Evolutionary conservation across 2,888 invertebrate species (phyloP), one percentile per base, ranked within the genome.

Genomic region (Cryptus viduatorius): DNA sequence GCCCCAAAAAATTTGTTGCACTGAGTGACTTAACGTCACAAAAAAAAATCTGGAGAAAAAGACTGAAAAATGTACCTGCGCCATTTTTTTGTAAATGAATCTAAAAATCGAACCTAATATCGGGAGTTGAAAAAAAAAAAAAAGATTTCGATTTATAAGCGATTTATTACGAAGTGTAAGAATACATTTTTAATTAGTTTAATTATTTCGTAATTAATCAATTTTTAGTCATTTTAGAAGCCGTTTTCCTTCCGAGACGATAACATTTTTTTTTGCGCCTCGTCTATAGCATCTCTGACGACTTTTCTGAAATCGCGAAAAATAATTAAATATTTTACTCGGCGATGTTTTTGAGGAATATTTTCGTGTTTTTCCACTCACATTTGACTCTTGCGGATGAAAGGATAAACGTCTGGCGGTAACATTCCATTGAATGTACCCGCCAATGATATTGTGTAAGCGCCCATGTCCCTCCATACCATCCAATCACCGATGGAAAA

Each of bases 401-500:
- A 90, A 46, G 93, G 93, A 83, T 92, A 90, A 46, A 94, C 90
- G 68, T 87, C 88, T 4, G 95, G 94, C 5, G 92, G 89, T 1
- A 93, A 91, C 86, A 95, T 95, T 61, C 96, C 96, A 90, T 96
- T 96, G 92, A 96, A 96, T 12, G 94, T 94, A 42, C 95, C 95
- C n/a, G 95, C 83, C 14, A 92, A 48, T 4, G 90, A 94, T 82
- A 95, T 91, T 5, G 95, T 95, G 91, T 95, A 95, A 42, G 96
- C 96, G 10, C 96, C 96, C 95, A 96, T 95, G 89, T 96, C 94
- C 48, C 93, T 91, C 94, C 96, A 96, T 85, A 94, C 92, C 59
- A 96, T 86, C 96, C 96, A 96, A 87, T 96, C 95, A 0, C 95
- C 96, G 19, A 95, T 93, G 3, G 94, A 90, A 90, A 96, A 92